These are phyloP conservation scores for Bradypodion ventrale DNA, from an alignment of 2,797 vertebrate genomes.

Conservation along the genomic window DNA sequence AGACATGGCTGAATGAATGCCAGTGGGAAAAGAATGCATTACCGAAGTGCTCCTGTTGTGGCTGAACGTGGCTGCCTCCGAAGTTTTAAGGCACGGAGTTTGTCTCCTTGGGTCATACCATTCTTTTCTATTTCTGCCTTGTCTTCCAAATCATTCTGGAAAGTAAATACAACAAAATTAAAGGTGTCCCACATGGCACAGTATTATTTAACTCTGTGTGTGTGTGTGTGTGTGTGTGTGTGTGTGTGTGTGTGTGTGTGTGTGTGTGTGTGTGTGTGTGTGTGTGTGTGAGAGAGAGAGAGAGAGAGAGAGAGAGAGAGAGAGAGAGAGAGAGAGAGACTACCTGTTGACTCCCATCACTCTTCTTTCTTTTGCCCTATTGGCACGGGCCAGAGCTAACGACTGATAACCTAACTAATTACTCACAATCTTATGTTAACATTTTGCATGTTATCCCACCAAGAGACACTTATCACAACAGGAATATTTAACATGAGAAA, in stretches of 20 bases:
- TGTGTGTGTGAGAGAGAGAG: no score
- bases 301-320: no score
- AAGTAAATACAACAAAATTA: conserved; percentile 6
- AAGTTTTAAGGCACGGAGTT: conserved; percentile 93
- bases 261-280: no score
- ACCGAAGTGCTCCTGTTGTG: conserved; percentile 83
- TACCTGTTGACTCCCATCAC: neutral
- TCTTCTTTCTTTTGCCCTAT: neutral
- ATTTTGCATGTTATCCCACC: neutral
- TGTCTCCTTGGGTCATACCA: conserved; percentile 91
- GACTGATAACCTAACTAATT: neutral
- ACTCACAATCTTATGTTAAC: neutral
- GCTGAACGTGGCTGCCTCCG: conserved; percentile 81
- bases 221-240: no score
- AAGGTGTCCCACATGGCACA: neutral
- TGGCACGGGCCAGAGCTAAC: neutral
- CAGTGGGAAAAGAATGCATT: conserved; percentile 40
- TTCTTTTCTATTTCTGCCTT: conserved; percentile 70
- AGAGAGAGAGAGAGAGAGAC: no score
- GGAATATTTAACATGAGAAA: neutral
- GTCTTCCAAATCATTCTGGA: conserved; percentile 80
- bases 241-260: no score
- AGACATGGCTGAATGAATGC: neutral
- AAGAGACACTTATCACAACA: neutral
- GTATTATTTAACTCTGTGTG: neutral